A percentile compares a stretch with the other conserved stretches of the same genome.
These are phyloP conservation scores for Felis chaus DNA, from an alignment of 2,113 vertebrate genomes.

Conservation along the genomic window DNA sequence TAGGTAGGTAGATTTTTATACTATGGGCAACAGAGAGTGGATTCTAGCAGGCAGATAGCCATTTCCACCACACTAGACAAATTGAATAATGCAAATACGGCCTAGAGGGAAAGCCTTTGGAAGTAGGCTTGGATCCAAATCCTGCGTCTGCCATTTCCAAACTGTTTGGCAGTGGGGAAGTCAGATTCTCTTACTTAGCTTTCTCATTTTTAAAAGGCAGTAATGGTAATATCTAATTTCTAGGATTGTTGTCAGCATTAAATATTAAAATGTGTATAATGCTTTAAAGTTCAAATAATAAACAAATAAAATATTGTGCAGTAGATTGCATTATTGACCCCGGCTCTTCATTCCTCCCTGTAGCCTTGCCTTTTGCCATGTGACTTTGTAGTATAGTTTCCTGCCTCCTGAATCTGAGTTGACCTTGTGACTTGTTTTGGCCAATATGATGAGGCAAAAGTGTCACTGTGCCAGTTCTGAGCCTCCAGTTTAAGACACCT, in stretches of 20 bases:
- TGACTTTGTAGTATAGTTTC: neutral
- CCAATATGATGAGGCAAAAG: neutral
- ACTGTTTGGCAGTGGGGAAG: neutral
- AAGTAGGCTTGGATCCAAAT: neutral
- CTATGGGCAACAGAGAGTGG: neutral
- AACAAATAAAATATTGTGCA: neutral
- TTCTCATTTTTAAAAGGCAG: neutral
- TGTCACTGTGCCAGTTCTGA: neutral
- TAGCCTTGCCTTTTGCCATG: neutral
- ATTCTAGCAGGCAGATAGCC: neutral
- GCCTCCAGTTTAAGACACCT: neutral
- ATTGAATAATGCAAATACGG: neutral
- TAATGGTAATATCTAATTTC: neutral
- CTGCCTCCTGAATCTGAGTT: neutral
- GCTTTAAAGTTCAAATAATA: neutral
- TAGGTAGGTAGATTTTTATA: neutral
- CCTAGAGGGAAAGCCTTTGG: neutral
- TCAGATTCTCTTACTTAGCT: neutral
- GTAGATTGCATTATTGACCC: neutral
- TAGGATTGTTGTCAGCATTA: neutral
- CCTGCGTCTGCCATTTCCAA: neutral
- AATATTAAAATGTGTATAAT: neutral
- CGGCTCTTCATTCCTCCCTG: neutral
- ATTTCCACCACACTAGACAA: neutral
- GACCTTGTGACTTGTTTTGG: neutral